Evolutionary conservation across 2,113 vertebrate species (phyloP).

Genomic region (Siniperca knerii): DNA sequence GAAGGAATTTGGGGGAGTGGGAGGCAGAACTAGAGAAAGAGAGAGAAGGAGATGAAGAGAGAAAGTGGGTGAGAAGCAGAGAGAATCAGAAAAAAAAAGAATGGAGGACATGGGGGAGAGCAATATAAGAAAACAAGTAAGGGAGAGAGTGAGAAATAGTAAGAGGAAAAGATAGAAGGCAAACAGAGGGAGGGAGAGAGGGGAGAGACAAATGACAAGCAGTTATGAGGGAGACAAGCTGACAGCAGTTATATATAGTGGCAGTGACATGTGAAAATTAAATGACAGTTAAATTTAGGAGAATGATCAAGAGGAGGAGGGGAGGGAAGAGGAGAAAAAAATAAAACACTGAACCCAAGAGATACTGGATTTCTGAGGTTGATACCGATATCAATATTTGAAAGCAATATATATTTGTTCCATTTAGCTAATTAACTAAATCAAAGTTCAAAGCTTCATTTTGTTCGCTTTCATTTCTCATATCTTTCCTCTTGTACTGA

Average conservation of each 20-base stretch:
- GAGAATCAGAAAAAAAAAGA: not conserved
- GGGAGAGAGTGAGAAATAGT: not conserved
- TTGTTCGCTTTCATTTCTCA: not conserved
- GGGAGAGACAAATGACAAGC: not conserved
- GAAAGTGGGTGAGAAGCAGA: slow-evolving; percentile 5
- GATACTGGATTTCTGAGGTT: not conserved
- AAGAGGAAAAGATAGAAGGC: not conserved
- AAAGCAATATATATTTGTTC: not conserved
- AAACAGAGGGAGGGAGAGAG: not conserved
- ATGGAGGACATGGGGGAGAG: not conserved
- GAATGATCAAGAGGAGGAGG: slow-evolving; percentile 8
- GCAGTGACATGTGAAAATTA: slow-evolving; percentile 56
- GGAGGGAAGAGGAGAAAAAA: not conserved
- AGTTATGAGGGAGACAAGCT: slow-evolving; percentile 7
- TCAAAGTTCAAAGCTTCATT: not conserved
- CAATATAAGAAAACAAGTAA: not conserved
- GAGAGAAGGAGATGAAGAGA: not conserved
- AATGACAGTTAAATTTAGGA: slow-evolving; percentile 41
- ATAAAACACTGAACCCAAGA: not conserved
- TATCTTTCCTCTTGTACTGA: not conserved
- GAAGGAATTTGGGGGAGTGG: not conserved
- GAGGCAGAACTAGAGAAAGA: not conserved
- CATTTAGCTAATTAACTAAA: not conserved
- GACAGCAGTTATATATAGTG: slow-evolving; percentile 35
- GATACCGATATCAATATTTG: not conserved